Percentiles rank a stretch among this genome's conserved stretches.
Evolutionary conservation across 1,140 invertebrate genomes (phyloP).

Genomic region (Asobara japonica): DNA sequence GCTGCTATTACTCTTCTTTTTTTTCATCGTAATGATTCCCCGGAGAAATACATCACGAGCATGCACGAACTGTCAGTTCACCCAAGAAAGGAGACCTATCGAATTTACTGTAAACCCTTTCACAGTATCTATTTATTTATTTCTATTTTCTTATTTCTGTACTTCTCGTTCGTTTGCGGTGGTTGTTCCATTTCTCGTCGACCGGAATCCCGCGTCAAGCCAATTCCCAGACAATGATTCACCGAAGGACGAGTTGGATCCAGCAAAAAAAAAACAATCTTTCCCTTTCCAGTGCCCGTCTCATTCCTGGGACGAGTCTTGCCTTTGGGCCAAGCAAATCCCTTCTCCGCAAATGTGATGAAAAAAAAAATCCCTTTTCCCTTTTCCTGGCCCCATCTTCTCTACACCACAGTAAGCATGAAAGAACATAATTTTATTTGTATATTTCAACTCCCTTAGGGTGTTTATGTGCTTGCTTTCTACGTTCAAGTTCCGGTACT

Average conservation of each 20-base stretch:
- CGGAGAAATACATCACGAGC: background rate
- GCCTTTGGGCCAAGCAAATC: slow-evolving; percentile 22
- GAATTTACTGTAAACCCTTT: background rate
- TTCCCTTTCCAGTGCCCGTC: background rate
- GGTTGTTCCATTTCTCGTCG: background rate
- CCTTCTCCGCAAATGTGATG: slow-evolving; percentile 5
- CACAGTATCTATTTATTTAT: background rate
- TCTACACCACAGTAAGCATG: background rate
- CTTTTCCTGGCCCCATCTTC: background rate
- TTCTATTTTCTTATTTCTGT: background rate
- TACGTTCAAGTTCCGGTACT: no score
- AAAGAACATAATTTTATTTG: slow-evolving; percentile 13
- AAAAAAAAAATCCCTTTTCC: background rate
- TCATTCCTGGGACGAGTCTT: background rate
- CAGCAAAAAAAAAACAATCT: slow-evolving; percentile 27
- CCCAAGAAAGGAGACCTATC: background rate
- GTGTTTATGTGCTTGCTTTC: no score
- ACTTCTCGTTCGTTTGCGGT: background rate
- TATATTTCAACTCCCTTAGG: no score
- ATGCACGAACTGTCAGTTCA: background rate
- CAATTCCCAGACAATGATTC: slow-evolving; percentile 36
- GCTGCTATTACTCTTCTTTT: background rate
- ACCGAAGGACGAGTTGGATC: slow-evolving; percentile 27
- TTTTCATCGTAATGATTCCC: background rate
- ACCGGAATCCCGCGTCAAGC: slow-evolving; percentile 28